phyloP scores from a whole-genome alignment of 2,888 invertebrate species.

The Artemia sinica region DNA sequence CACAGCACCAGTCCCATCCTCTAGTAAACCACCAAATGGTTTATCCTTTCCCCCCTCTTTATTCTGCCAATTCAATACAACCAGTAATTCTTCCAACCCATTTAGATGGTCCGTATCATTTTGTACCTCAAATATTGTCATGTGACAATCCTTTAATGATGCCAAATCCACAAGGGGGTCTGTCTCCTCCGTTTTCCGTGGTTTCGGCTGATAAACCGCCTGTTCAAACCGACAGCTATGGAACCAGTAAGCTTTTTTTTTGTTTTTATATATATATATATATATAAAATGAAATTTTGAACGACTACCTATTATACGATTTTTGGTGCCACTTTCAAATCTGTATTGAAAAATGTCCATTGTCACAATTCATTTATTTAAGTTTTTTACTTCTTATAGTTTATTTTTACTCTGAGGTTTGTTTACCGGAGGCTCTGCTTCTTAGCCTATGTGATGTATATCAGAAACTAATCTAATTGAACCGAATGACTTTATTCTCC shows the following conservation, averaged over 20 bases:
- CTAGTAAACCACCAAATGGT: background rate
- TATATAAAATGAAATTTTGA: too few relatives aligned
- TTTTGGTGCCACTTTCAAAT: too few relatives aligned
- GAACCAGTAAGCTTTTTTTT: background rate
- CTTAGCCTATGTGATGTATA: too few relatives aligned
- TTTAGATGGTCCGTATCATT: background rate
- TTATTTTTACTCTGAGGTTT: too few relatives aligned
- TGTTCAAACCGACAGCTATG: background rate
- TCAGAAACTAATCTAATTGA: too few relatives aligned
- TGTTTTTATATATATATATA: too few relatives aligned
- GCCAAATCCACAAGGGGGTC: background rate
- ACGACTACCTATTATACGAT: too few relatives aligned
- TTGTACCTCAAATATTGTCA: background rate
- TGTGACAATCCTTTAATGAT: background rate
- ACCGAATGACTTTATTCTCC: too few relatives aligned
- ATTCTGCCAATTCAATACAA: background rate
- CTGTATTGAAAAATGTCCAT: too few relatives aligned
- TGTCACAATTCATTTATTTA: too few relatives aligned
- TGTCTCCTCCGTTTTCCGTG: background rate
- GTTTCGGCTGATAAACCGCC: background rate
- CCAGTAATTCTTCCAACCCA: background rate
- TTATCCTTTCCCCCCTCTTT: background rate
- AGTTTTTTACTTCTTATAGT: too few relatives aligned
- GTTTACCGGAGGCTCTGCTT: too few relatives aligned
- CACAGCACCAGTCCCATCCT: background rate